Percentiles rank a stretch among this genome's conserved stretches.
These are phyloP conservation scores for Cebus imitator DNA, from an alignment of 2,113 vertebrate genomes.

Conservation along the genomic window DNA sequence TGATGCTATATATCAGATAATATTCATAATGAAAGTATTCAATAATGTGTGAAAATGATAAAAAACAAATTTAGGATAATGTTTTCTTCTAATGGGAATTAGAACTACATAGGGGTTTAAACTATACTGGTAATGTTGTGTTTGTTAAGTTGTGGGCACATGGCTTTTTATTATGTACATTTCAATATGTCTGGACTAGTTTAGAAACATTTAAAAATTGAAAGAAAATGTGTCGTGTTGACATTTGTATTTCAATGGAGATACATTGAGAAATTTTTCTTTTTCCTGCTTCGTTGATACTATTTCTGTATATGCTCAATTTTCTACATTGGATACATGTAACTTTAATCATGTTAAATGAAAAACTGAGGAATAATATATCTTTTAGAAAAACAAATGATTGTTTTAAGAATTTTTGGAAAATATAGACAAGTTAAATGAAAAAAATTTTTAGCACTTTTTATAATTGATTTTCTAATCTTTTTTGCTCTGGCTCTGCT, in stretches of 20 bases:
- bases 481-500: background rate
- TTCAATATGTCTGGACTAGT: background rate
- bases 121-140: background rate
- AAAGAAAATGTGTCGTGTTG: background rate
- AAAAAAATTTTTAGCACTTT: background rate
- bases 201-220: conserved; percentile 7
- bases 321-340: background rate
- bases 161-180: background rate
- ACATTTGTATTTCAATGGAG: background rate
- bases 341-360: background rate
- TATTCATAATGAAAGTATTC: background rate
- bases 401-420: background rate
- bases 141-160: background rate
- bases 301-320: background rate
- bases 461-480: background rate
- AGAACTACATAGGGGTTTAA: background rate
- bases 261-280: background rate
- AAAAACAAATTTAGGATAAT: background rate
- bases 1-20: background rate
- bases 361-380: background rate
- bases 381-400: background rate
- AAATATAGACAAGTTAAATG: background rate
- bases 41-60: background rate
- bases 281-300: background rate
- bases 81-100: background rate